Evolutionary conservation across 1,140 invertebrate species (phyloP), one percentile per base, ranked within the genome.

Genomic region (Cataglyphis hispanica): DNA sequence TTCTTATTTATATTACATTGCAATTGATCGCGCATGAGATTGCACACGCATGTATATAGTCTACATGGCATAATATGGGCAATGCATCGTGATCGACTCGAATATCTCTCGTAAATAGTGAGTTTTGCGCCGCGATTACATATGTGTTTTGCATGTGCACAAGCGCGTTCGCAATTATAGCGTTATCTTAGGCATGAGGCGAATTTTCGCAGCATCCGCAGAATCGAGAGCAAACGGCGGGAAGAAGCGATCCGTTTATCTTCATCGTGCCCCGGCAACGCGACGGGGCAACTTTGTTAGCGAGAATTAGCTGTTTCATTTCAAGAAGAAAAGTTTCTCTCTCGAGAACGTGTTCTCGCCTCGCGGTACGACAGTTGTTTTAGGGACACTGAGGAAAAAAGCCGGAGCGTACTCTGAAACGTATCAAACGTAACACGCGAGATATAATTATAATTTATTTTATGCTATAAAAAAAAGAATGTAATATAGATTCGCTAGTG

Each of bases 141-240:
- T 10, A 31, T 31, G 37, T 34, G 19, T 40, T 27, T n/a, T 27
- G 25, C 76, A n/a, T 27, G 19, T 16, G 56, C 43, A 25, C 25
- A 25, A 37, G 43, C 61, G 22, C 13, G 63, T 8, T 69, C 50
- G 46, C 53, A 27, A 5, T 53, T 53, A 37, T 34, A 16, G 34
- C 34, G 16, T 74, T 60, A 74, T 72, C 74, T 74, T n/a, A 74
- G 56, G 64, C 19, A 61, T 25, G 34, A 46, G 37, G 40, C 37
- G 37, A 58, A 83, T 83, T 83, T 37, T 11, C 72, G 78, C 67
- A 27, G 53, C 67, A 69, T 74, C 37, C 66, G 37, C 67, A 74
- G 61, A 83, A 83, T 83, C 78, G 37, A 25, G 78, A 83, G 25
- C 67, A 81, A 81, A 66, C 67, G 25, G 50, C 53, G 78, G 78